These are phyloP conservation scores for Pycnonotus jocosus DNA, from an alignment of 2,113 vertebrate genomes.

Conservation along the genomic window DNA sequence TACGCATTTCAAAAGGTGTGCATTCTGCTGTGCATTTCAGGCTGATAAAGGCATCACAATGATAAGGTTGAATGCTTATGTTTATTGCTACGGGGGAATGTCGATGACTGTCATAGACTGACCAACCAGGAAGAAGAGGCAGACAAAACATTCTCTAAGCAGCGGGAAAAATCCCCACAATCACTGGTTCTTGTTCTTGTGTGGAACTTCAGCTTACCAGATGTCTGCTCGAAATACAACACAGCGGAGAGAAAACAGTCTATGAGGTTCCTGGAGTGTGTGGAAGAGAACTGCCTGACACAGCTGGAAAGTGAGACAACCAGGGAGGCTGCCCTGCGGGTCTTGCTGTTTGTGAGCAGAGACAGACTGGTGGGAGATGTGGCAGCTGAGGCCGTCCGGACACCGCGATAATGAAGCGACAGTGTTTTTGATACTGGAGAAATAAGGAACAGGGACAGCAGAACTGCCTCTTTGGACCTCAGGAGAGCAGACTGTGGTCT, in stretches of 20 bases:
- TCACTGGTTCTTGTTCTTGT: background rate
- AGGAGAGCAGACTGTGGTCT: background rate
- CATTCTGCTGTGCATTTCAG: background rate
- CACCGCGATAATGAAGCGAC: rapidly evolving
- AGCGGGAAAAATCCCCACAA: background rate
- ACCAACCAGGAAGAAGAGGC: background rate
- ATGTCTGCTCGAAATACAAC: background rate
- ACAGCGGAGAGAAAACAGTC: background rate
- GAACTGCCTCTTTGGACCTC: background rate
- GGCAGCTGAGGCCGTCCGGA: background rate
- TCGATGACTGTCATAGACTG: background rate
- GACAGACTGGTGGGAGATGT: background rate
- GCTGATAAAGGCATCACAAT: background rate
- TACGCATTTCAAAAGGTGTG: background rate
- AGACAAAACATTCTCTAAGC: background rate
- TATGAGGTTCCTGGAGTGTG: background rate
- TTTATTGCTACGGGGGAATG: background rate
- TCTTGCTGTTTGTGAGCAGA: background rate
- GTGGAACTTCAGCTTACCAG: background rate
- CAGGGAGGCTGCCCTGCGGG: background rate
- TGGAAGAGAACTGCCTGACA: background rate
- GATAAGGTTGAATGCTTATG: background rate
- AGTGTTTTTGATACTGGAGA: background rate
- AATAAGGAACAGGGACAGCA: background rate
- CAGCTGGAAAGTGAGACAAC: background rate